These are phyloP conservation scores for Phortica okadai DNA, from an alignment of 2,888 invertebrate species.

Conservation along the genomic window DNA sequence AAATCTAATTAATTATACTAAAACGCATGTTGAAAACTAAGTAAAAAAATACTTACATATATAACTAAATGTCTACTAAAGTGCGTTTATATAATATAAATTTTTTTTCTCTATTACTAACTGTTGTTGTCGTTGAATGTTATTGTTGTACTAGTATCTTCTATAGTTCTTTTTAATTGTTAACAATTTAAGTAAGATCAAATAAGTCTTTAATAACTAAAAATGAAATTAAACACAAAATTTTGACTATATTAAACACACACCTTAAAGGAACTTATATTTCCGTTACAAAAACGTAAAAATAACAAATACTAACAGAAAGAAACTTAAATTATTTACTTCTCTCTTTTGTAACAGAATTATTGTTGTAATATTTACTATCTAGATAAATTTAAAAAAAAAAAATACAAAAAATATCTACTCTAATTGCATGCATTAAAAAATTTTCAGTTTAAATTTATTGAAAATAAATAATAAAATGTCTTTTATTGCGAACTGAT, in stretches of 20 bases:
- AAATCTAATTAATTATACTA: conserved; percentile 4
- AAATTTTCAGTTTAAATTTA: conserved; percentile 38
- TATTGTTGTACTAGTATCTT: conserved; percentile 12
- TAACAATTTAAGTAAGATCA: conserved; percentile 3
- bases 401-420: not conserved
- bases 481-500: conserved; percentile 46
- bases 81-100: conserved; percentile 28
- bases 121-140: conserved; percentile 37
- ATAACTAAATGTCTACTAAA: conserved; percentile 1
- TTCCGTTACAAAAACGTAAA: not conserved
- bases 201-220: conserved; percentile 7
- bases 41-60: not conserved
- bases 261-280: not conserved
- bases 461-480: conserved; percentile 28
- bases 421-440: conserved; percentile 12
- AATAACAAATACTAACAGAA: not conserved
- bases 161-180: not conserved
- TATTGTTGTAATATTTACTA: not conserved
- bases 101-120: conserved; percentile 26
- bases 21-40: conserved; percentile 19
- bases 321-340: not conserved
- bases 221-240: not conserved
- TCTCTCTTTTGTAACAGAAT: not conserved
- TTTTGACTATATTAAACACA: not conserved
- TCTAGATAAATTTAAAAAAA: not conserved